phyloP scores from a whole-genome alignment of 2,888 invertebrate species.

The Diplolepis rosae region DNA sequence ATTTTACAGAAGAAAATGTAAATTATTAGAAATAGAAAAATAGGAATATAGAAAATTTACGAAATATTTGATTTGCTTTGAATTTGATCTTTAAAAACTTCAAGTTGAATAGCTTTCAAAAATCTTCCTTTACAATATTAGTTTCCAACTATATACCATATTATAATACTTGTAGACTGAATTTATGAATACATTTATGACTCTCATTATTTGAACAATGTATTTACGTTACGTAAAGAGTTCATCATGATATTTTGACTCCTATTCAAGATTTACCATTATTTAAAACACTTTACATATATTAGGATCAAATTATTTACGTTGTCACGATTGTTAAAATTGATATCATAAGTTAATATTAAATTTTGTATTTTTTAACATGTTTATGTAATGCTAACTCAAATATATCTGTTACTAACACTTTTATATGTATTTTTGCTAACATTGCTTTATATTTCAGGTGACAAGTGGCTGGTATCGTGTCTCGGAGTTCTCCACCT shows the following conservation, averaged over 20 bases:
- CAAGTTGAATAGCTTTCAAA: too few relatives aligned
- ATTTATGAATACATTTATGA: not conserved
- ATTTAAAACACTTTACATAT: not conserved
- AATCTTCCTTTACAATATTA: too few relatives aligned
- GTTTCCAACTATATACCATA: too few relatives aligned
- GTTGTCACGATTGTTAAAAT: too few relatives aligned
- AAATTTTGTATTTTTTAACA: not conserved
- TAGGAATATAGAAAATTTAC: too few relatives aligned
- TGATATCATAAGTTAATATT: too few relatives aligned
- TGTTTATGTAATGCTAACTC: not conserved
- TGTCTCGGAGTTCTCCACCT: constrained; percentile 90
- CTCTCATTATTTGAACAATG: not conserved
- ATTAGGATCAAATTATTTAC: not conserved
- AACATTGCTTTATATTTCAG: constrained; percentile 74
- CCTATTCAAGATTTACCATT: not conserved
- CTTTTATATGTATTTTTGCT: constrained; percentile 8
- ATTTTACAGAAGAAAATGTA: too few relatives aligned
- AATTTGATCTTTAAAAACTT: too few relatives aligned
- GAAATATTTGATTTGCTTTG: too few relatives aligned
- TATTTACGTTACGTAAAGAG: not conserved
- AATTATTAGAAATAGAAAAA: too few relatives aligned
- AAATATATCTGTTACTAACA: not conserved
- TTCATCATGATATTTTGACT: not conserved
- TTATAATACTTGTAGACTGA: not conserved
- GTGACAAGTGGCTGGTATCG: constrained; percentile 93